phyloP scores from a whole-genome alignment of 2,113 vertebrate species.

The Alethe castanea region DNA sequence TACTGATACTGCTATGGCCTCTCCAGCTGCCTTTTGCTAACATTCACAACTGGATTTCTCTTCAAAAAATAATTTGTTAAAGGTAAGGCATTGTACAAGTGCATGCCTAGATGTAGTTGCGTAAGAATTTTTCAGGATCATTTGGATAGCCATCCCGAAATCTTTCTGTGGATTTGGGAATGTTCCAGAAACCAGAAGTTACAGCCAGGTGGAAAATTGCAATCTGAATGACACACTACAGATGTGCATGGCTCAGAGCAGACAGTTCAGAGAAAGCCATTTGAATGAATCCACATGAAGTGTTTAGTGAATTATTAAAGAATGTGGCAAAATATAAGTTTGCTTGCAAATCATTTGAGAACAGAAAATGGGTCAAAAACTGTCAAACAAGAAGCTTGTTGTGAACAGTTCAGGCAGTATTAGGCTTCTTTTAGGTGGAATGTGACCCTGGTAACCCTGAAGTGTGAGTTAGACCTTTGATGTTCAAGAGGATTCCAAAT shows the following conservation, averaged over 20 bases:
- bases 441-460: conserved; percentile 46
- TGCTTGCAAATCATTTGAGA: not conserved
- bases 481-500: conserved; percentile 4
- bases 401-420: not conserved
- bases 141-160: not conserved
- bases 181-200: not conserved
- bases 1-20: not conserved
- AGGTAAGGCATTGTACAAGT: not conserved
- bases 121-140: not conserved
- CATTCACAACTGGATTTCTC: not conserved
- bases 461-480: conserved; percentile 48
- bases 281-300: not conserved
- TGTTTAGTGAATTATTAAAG: not conserved
- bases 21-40: not conserved
- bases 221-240: not conserved
- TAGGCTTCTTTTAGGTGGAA: conserved; percentile 21
- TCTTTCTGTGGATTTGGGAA: not conserved
- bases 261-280: not conserved
- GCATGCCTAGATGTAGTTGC: not conserved
- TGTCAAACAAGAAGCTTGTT: conserved; percentile 16
- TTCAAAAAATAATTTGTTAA: not conserved
- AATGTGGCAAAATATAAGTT: conserved; percentile 8
- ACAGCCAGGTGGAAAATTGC: not conserved
- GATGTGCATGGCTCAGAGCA: not conserved
- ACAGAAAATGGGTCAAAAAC: not conserved